Conservation (phyloP, 2,797 vertebrate genomes). For the Eospalax fontanierii region DNA sequence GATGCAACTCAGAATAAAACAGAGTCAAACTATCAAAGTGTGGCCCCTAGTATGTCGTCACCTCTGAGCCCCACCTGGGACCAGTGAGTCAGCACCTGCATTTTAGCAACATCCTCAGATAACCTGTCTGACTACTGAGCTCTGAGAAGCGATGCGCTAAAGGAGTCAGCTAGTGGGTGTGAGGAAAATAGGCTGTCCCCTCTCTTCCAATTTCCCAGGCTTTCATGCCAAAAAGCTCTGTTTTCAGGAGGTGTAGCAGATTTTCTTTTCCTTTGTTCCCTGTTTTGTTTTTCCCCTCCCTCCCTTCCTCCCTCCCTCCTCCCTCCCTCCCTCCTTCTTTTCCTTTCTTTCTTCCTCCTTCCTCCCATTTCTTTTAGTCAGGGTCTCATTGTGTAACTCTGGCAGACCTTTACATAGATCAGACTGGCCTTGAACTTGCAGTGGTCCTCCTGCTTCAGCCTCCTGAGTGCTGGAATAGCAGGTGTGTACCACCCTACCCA, state of each 20-base stretch:
- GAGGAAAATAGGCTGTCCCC: background rate
- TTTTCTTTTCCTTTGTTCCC: background rate
- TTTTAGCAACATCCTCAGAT: background rate
- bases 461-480: too few relatives aligned
- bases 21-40: background rate
- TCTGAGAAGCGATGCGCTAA: background rate
- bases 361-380: too few relatives aligned
- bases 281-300: too few relatives aligned
- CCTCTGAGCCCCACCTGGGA: background rate
- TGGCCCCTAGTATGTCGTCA: fast-evolving
- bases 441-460: too few relatives aligned
- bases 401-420: too few relatives aligned
- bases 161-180: background rate
- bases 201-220: background rate
- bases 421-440: too few relatives aligned
- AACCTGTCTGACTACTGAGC: background rate
- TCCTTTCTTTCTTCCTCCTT: too few relatives aligned
- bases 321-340: too few relatives aligned
- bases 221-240: background rate
- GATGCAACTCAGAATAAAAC: background rate
- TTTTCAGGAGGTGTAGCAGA: background rate
- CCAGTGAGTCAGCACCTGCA: background rate
- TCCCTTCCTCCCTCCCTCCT: too few relatives aligned
- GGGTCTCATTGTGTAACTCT: too few relatives aligned
- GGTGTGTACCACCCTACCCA: too few relatives aligned